Evolutionary conservation across 2,797 vertebrate species (phyloP).

Genomic region (Phoxinus dragarum): DNA sequence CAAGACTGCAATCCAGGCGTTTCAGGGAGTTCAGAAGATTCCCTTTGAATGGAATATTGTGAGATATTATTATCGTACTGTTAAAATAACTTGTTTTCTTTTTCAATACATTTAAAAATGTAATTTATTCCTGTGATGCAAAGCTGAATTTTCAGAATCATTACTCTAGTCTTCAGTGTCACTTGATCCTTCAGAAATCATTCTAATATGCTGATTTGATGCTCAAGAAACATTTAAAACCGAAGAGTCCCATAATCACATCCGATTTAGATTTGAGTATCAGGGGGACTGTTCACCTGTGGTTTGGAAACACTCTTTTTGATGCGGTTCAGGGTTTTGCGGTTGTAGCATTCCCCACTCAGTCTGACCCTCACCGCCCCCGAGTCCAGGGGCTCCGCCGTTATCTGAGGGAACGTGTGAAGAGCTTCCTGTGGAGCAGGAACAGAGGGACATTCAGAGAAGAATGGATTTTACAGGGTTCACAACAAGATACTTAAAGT

Average conservation of each 20-base stretch:
- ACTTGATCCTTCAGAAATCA: neutral
- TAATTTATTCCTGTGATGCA: neutral
- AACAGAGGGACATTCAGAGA: neutral
- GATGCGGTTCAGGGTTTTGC: slow-evolving; percentile 92
- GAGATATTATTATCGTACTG: neutral
- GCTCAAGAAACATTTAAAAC: neutral
- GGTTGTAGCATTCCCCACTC: slow-evolving; percentile 89
- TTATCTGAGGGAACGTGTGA: slow-evolving; percentile 90
- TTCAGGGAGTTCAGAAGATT: neutral
- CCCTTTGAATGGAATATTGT: neutral
- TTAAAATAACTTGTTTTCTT: neutral
- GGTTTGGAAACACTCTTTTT: slow-evolving; percentile 90
- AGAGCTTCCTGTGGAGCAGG: slow-evolving; percentile 80
- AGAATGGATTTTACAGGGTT: neutral
- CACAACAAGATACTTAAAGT: neutral
- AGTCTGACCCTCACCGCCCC: slow-evolving; percentile 84
- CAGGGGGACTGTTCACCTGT: slow-evolving; percentile 77
- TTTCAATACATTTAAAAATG: neutral
- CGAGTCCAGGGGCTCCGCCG: slow-evolving; percentile 82
- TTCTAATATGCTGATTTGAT: neutral
- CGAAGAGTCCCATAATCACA: neutral
- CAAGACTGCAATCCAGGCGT: neutral
- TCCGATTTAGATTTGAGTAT: neutral
- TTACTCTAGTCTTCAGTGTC: neutral
- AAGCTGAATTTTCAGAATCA: neutral